Evolutionary conservation across 1,140 invertebrate species (phyloP), one percentile per base, ranked within the genome.

Genomic region (Bemisia tabaci): DNA sequence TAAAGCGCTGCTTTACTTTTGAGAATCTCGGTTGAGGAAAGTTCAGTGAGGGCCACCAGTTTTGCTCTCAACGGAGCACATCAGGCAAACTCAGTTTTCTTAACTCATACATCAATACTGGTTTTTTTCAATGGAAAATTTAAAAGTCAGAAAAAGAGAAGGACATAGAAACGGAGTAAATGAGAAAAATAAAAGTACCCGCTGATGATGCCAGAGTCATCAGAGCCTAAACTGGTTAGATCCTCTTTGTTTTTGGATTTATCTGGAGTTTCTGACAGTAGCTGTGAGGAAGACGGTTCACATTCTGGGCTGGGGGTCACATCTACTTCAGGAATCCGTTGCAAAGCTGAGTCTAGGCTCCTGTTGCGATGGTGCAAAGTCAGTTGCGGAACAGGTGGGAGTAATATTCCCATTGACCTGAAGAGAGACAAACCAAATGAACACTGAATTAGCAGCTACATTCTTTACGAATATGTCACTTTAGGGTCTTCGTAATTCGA

Each of bases 121-220:
- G n/a, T n/a, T 62, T 12, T 12, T 62, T 17, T 12, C 23, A 12
- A 62, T 62, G 12, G 12, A 21, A 22, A 23, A 22, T 17, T 17
- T 17, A 62, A 62, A 21, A 62, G 22, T 62, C 60, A 12, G 60
- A 17, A 12, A 12, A 62, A 12, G 12, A 21, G n/a, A n/a, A n/a
- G n/a, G n/a, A n/a, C n/a, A n/a, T n/a, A n/a, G n/a, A n/a, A n/a
- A 48, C 17, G 63, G 1, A 22, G 39, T 17, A 67, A 85, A 85
- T 17, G n/a, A n/a, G n/a, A n/a, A n/a, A n/a, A n/a, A n/a, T n/a
- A n/a, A n/a, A n/a, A 5, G 33, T 83, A 88, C 71, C 83, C 85
- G 75, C 87, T 91, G 70, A 89, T 82, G 71, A 91, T 93, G 48
- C 86, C 86, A 21, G 90, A 92, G 77, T 94, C 91, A 75, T 93